phyloP scores from a whole-genome alignment of 2,113 vertebrate genomes.

The Serinus canaria region DNA sequence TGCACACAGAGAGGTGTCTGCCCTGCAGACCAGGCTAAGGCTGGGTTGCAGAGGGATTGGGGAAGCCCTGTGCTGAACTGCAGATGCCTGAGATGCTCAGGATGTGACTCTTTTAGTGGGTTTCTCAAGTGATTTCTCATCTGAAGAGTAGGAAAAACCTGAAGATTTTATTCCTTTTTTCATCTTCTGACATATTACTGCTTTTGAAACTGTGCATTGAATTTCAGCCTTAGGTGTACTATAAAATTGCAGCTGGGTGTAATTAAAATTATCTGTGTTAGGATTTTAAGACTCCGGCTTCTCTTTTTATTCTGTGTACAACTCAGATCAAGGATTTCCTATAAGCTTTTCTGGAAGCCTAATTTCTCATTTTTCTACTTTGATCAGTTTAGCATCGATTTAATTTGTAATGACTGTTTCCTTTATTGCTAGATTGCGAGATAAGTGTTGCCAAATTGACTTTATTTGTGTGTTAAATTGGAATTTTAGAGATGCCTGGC shows the following conservation, averaged over 20 bases:
- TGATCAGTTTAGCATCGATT: not conserved
- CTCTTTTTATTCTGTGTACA: not conserved
- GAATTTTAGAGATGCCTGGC: constrained; percentile 41
- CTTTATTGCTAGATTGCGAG: constrained; percentile 7
- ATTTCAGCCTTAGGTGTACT: not conserved
- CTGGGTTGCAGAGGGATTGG: not conserved
- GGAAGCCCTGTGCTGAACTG: not conserved
- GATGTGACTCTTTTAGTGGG: not conserved
- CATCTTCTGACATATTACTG: not conserved
- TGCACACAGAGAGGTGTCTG: not conserved
- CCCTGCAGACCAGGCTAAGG: not conserved
- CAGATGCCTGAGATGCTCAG: not conserved
- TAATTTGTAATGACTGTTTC: constrained; percentile 7
- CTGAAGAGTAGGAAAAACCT: not conserved
- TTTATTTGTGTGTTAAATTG: constrained; percentile 40
- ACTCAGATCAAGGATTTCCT: not conserved
- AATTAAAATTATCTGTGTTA: not conserved
- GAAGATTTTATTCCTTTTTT: not conserved
- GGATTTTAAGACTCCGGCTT: not conserved
- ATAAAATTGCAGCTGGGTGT: not conserved
- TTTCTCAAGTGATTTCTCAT: not conserved
- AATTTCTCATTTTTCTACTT: constrained; percentile 17
- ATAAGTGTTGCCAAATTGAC: constrained; percentile 18
- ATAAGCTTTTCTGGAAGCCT: not conserved
- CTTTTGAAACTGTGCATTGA: not conserved